Evolutionary conservation across 2,888 invertebrate genomes (phyloP).

Genomic region (Ochropleura leucogaster): DNA sequence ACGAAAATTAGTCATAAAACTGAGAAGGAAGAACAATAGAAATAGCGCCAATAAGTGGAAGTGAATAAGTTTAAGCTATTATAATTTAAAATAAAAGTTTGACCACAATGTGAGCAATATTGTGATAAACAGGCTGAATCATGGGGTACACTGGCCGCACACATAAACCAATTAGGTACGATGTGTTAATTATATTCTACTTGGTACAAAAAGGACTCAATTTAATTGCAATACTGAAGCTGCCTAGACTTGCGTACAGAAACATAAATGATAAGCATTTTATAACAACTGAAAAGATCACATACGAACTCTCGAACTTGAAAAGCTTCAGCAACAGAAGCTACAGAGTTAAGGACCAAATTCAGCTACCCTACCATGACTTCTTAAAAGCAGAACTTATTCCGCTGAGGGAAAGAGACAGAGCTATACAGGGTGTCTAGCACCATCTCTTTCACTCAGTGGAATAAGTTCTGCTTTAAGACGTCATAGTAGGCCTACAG

Average conservation of each 20-base stretch:
- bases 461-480: too few species aligned
- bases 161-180: background rate
- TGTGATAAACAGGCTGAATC: conserved; percentile 47
- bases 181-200: background rate
- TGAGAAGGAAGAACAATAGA: conserved; percentile 24
- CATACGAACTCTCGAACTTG: background rate
- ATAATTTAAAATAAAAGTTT: conserved; percentile 24
- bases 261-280: background rate
- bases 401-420: too few species aligned
- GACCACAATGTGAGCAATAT: conserved; percentile 54
- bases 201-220: background rate
- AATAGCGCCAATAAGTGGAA: conserved; percentile 39
- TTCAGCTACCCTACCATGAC: too few species aligned
- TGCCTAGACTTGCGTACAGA: background rate
- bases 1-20: conserved; percentile 43
- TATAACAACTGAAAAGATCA: background rate
- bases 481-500: too few species aligned
- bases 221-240: background rate
- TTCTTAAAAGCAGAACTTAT: too few species aligned
- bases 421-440: too few species aligned
- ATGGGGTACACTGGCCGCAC: conserved; percentile 13
- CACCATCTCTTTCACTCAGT: too few species aligned
- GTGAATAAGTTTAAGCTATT: conserved; percentile 20
- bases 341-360: too few species aligned
- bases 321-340: background rate